These are phyloP conservation scores for Gymnoscopelus microlampas DNA, from an alignment of 2,797 vertebrate genomes.

Conservation along the genomic window DNA sequence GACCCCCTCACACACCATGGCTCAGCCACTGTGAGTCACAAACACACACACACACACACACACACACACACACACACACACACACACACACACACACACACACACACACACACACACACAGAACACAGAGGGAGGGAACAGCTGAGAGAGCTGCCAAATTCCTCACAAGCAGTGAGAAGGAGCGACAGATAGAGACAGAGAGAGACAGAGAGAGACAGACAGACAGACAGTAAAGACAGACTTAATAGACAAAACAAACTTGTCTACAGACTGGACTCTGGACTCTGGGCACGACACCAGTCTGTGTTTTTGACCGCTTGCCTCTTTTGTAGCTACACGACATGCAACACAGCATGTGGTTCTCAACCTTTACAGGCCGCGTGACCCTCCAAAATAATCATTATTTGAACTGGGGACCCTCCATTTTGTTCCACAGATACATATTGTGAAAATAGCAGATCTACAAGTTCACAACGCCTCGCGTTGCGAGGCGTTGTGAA, in stretches of 20 bases:
- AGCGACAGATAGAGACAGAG: slow-evolving; percentile 50
- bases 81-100: slow-evolving; percentile 37
- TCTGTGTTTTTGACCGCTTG: too few relatives aligned
- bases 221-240: slow-evolving; percentile 37
- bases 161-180: slow-evolving; percentile 54
- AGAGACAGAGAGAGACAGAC: neutral
- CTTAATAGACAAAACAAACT: slow-evolving; percentile 50
- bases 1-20: slow-evolving; percentile 64
- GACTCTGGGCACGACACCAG: neutral
- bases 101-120: slow-evolving; percentile 39
- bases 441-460: too few relatives aligned
- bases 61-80: slow-evolving; percentile 38
- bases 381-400: too few relatives aligned
- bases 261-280: slow-evolving; percentile 23
- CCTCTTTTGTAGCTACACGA: too few relatives aligned
- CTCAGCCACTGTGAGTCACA: slow-evolving; percentile 66
- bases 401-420: too few relatives aligned
- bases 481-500: too few relatives aligned
- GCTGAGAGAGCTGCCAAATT: slow-evolving; percentile 64
- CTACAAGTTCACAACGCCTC: too few relatives aligned
- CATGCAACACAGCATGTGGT: too few relatives aligned
- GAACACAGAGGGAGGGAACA: slow-evolving; percentile 62
- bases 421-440: too few relatives aligned
- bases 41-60: slow-evolving; percentile 43
- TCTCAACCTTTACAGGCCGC: too few relatives aligned